Evolutionary conservation across 2,113 vertebrate genomes (phyloP).

Genomic region (Tragelaphus strepsiceros): DNA sequence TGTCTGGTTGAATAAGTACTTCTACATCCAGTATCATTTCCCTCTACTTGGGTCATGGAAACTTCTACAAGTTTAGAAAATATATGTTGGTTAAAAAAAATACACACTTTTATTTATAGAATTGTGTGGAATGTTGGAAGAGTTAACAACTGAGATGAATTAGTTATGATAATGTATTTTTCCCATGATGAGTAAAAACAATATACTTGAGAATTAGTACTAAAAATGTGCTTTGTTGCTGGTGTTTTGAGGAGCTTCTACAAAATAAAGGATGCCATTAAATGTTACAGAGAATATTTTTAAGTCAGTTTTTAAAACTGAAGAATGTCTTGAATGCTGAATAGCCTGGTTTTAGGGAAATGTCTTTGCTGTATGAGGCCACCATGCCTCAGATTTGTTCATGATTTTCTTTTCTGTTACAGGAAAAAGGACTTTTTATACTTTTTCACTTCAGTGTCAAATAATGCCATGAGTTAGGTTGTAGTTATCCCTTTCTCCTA

Average conservation of each 20-base stretch:
- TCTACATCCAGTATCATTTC: background rate
- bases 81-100: background rate
- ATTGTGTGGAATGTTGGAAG: background rate
- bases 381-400: background rate
- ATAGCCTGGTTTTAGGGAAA: background rate
- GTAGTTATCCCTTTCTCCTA: background rate
- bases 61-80: background rate
- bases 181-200: conserved; percentile 10
- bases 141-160: conserved; percentile 29
- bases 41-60: background rate
- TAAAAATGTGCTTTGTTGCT: background rate
- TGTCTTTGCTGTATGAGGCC: background rate
- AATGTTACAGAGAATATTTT: background rate
- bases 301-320: background rate
- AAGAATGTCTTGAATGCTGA: background rate
- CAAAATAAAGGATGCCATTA: background rate
- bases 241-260: background rate
- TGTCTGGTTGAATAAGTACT: background rate
- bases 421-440: background rate
- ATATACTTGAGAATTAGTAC: background rate
- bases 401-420: background rate
- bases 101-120: conserved; percentile 17
- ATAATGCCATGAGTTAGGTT: background rate
- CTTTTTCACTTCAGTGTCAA: background rate
- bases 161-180: background rate